Base-by-base conservation (phyloP, 2,888 invertebrate species). In the Oscheius myriophilus region DNA sequence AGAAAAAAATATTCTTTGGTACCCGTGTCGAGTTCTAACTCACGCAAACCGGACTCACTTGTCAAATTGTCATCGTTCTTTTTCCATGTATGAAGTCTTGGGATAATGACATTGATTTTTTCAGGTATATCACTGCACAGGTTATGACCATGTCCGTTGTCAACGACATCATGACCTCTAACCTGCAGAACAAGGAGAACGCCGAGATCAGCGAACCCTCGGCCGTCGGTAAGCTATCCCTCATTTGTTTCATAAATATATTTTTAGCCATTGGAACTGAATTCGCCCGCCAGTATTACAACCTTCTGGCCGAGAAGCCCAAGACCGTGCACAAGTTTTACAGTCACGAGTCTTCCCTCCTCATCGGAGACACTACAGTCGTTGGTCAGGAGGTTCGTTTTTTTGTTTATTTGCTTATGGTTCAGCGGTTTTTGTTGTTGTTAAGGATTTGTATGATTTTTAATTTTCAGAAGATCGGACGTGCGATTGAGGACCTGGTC, bases 331-430 rank as follows among this genome's bases (percentile, higher is more conserved):
- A 69, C 57, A 75, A 64, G 42, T 80, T 75, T 58, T 80, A 76
- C 52, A 73, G 79, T 14, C 72, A 76, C 53, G 78, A 78, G 59
- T 78, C 79, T 1, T 64, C 68, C 23, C 70, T 78, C 43, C 64
- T 74, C 21, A 69, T 74, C 39, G 70, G 73, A n/a, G 79, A 73
- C 21, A 21, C 61, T 18, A 55, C 41, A 33, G 76, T 71, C 9
- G 70, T 63, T 16, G 80, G 80, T 41, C 64, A 76, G n/a, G 61
- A 75, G 69, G 80, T 78, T 23, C 9, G 42, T 23, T 25, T 26
- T 16, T 33, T 65, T 42, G 21, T 26, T 14, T 51, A 7, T 25
- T 23, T 62, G 2, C 23, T 51, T 9, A 16, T 55, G 39, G 6
- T 25, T 16, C 11, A 23, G 39, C 45, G 11, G 12, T 26, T 39